Evolutionary conservation across 2,113 vertebrate genomes (phyloP).

Genomic region (Meleagris gallopavo): DNA sequence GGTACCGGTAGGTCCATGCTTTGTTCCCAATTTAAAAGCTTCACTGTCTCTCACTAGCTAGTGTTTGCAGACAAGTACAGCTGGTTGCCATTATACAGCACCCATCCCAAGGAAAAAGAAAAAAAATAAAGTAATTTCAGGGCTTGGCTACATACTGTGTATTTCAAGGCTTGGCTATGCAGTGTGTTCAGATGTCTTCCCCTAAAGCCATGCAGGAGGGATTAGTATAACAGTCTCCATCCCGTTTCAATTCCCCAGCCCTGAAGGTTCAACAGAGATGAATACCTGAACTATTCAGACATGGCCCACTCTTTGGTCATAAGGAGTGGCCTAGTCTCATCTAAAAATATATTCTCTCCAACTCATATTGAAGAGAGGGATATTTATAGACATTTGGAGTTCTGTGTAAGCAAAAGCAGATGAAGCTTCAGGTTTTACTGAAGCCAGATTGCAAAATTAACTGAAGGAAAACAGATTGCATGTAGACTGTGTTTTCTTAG

Average conservation of each 20-base stretch:
- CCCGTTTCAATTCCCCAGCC: not conserved
- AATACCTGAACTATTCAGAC: not conserved
- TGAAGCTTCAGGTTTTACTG: conserved; percentile 13
- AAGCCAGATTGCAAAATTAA: conserved; percentile 6
- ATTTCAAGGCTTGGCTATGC: not conserved
- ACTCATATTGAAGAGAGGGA: not conserved
- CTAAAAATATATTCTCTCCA: conserved; percentile 29
- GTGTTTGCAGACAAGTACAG: not conserved
- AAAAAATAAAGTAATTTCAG: not conserved
- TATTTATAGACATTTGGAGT: conserved; percentile 41
- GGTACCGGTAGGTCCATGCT: not conserved
- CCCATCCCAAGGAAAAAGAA: not conserved
- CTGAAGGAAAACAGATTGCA: conserved; percentile 28
- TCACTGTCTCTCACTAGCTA: not conserved
- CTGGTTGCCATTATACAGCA: not conserved
- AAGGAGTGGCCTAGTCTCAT: not conserved
- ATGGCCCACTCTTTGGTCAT: not conserved
- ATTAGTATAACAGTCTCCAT: not conserved
- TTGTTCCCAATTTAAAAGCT: not conserved
- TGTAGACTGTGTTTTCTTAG: not conserved
- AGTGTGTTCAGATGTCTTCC: not conserved
- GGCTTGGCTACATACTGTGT: not conserved
- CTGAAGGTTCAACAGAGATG: not conserved
- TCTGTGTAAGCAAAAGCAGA: conserved; percentile 51
- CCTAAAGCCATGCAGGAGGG: not conserved